A percentile compares a stretch with the other conserved stretches of the same genome.
These are phyloP conservation scores for Gallinago media DNA, from an alignment of 2,113 vertebrate species.

Conservation along the genomic window DNA sequence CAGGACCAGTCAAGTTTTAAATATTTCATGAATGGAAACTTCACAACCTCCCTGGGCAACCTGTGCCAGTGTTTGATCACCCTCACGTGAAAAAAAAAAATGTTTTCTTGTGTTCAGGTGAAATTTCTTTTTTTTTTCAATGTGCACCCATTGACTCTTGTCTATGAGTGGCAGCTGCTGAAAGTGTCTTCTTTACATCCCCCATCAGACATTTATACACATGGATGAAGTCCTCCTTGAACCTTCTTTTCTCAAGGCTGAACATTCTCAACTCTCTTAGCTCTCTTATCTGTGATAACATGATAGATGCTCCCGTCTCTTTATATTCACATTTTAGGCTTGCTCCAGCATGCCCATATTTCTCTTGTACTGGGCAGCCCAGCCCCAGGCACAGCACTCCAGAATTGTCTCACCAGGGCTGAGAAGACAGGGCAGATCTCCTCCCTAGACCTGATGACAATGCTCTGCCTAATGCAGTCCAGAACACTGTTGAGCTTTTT, in stretches of 20 bases:
- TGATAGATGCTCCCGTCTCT: background rate
- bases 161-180: background rate
- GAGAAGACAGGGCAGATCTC: background rate
- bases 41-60: background rate
- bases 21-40: background rate
- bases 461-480: background rate
- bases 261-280: background rate
- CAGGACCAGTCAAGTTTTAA: background rate
- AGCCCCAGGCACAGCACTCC: background rate
- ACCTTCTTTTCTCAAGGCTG: background rate
- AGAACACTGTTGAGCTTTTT: rapidly evolving
- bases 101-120: background rate
- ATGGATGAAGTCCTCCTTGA: background rate
- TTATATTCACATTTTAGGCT: rapidly evolving
- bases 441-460: background rate
- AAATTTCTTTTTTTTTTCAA: background rate
- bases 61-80: background rate
- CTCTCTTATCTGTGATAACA: background rate
- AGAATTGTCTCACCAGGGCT: background rate
- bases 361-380: background rate
- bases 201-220: background rate
- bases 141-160: background rate
- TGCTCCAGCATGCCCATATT: background rate
- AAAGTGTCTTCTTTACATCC: background rate
- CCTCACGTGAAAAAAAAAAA: background rate